A percentile compares a stretch with the other conserved stretches of the same genome.
Evolutionary conservation across 2,113 vertebrate genomes (phyloP).

Genomic region (Dromas ardeola): DNA sequence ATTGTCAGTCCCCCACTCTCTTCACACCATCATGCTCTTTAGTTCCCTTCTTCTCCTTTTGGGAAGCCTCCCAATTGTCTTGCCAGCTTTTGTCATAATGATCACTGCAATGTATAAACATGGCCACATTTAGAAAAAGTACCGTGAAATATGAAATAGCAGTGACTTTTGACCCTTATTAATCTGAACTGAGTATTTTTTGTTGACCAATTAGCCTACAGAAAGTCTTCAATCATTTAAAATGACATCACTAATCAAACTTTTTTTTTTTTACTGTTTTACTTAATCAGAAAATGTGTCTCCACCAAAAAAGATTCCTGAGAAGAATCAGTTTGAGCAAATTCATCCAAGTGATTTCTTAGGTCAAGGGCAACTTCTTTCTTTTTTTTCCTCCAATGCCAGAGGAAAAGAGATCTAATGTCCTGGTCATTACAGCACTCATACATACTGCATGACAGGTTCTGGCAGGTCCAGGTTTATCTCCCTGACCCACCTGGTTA

Average conservation of each 20-base stretch:
- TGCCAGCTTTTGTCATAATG: background rate
- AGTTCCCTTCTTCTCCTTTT: background rate
- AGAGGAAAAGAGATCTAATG: background rate
- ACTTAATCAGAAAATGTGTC: background rate
- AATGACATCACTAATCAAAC: background rate
- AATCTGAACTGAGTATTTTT: background rate
- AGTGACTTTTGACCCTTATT: background rate
- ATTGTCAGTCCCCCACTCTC: background rate
- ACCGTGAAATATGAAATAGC: background rate
- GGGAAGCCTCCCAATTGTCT: background rate
- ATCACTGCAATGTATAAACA: background rate
- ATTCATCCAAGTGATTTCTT: background rate
- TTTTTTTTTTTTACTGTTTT: background rate
- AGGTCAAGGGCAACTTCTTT: background rate
- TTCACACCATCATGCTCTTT: background rate
- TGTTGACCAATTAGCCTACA: background rate
- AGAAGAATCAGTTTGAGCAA: background rate
- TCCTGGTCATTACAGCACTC: background rate
- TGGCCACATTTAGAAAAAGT: background rate
- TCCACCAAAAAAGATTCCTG: background rate
- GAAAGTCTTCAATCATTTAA: background rate
- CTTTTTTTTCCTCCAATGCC: background rate
- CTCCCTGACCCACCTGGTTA: background rate
- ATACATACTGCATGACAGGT: background rate
- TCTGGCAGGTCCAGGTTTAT: background rate